Conservation (phyloP, 1,140 invertebrate species). For the Atta colombica region DNA sequence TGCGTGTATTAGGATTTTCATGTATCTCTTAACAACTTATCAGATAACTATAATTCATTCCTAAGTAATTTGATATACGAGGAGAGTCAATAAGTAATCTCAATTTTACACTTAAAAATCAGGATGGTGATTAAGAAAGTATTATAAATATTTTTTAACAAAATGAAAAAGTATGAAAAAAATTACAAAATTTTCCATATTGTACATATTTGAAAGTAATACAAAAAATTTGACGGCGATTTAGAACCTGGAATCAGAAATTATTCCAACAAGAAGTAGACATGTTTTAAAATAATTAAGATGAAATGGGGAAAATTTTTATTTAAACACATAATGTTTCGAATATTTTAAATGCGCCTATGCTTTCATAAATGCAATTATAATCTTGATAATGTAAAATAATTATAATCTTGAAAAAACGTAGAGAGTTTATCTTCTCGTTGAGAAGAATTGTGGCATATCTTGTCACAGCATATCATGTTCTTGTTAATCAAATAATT, state of each 20-base stretch:
- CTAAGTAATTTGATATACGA: not conserved
- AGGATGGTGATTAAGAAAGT: too few species aligned
- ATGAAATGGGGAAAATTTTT: too few species aligned
- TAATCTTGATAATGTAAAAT: not conserved
- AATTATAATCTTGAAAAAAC: not conserved
- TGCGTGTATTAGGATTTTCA: not conserved
- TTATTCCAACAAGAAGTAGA: too few species aligned
- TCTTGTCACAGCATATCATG: not conserved
- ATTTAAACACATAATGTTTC: not conserved
- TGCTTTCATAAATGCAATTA: not conserved
- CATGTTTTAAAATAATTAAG: too few species aligned
- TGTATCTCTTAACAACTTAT: slow-evolving; percentile 8
- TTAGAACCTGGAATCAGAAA: too few species aligned
- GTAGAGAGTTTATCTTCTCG: not conserved
- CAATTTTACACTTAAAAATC: too few species aligned
- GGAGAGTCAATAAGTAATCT: too few species aligned
- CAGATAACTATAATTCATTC: not conserved
- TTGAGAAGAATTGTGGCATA: not conserved
- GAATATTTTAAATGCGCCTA: not conserved
- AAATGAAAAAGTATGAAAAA: too few species aligned
- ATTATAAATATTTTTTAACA: too few species aligned
- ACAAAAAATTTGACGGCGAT: too few species aligned
- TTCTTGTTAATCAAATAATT: slow-evolving; percentile 15
- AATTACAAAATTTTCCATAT: too few species aligned
- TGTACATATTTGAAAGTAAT: too few species aligned